A percentile compares a stretch with the other conserved stretches of the same genome.
phyloP scores from a whole-genome alignment of 1,140 invertebrate species.

The Scaptomyza graminum region DNA sequence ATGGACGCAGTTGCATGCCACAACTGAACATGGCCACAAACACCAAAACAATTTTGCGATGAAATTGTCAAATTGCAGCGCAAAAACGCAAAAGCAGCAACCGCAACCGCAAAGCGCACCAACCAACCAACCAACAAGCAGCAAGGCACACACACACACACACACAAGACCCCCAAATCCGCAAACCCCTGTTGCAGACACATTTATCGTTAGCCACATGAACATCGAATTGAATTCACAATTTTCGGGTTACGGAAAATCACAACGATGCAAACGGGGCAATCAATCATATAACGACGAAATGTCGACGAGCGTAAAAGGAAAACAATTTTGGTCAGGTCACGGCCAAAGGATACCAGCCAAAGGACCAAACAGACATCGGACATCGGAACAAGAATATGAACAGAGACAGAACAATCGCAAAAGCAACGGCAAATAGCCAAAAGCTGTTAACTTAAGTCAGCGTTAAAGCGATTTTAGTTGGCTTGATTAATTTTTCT shows the following conservation, averaged over 20 bases:
- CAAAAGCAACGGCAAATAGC: background rate
- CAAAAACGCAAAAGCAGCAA: slow-evolving; percentile 72
- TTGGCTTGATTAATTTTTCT: background rate
- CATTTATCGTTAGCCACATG: background rate
- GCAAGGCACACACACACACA: background rate
- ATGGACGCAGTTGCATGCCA: slow-evolving; percentile 24
- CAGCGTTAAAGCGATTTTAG: slow-evolving; percentile 27
- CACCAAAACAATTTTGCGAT: slow-evolving; percentile 81
- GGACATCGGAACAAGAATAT: background rate
- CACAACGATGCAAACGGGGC: slow-evolving; percentile 67
- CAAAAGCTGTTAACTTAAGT: background rate
- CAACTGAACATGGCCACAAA: slow-evolving; percentile 66
- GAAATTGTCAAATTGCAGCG: slow-evolving; percentile 80
- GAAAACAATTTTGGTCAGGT: slow-evolving; percentile 60
- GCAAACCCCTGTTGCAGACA: background rate
- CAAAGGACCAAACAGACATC: slow-evolving; percentile 5
- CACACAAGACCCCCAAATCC: too few relatives aligned
- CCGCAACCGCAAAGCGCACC: slow-evolving; percentile 62
- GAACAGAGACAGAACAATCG: background rate
- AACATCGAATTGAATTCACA: slow-evolving; percentile 68
- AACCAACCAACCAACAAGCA: slow-evolving; percentile 62
- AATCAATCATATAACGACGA: slow-evolving; percentile 81
- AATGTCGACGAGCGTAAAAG: slow-evolving; percentile 53
- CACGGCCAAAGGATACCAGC: slow-evolving; percentile 7
- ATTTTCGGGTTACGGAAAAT: slow-evolving; percentile 75